Percentiles rank a stretch among this genome's conserved stretches.
Evolutionary conservation across 23 tunicate species (phyloP).

Genomic region (Clavelina lepadiformis): DNA sequence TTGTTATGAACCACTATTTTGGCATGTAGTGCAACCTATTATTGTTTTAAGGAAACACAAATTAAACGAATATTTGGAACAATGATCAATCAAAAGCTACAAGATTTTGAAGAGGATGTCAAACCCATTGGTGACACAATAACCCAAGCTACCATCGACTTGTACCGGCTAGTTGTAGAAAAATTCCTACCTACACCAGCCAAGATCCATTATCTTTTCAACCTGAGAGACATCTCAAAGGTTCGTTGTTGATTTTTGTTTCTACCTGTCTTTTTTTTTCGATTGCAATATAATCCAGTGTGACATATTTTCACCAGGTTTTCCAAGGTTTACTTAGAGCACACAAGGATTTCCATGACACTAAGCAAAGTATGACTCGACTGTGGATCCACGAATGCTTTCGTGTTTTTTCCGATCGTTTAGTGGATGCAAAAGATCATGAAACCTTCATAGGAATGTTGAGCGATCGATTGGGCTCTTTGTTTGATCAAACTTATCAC

Average conservation of each 20-base stretch:
- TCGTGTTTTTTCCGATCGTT: conserved; percentile 91
- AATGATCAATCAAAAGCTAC: conserved; percentile 95
- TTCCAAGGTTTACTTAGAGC: conserved; percentile 98
- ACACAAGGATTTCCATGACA: conserved; percentile 94
- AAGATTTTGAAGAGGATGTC: conserved; percentile 94
- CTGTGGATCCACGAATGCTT: conserved; percentile 98
- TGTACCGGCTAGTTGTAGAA: conserved; percentile 79
- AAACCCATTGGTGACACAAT: conserved; percentile 88
- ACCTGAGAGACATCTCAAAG: conserved; percentile 95
- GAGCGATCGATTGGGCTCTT: conserved; percentile 73
- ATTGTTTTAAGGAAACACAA: conserved; percentile 91
- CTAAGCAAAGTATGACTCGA: conserved; percentile 84
- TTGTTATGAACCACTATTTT: no score
- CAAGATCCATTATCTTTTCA: conserved; percentile 95
- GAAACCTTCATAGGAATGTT: conserved; percentile 73
- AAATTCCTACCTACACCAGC: conserved; percentile 97
- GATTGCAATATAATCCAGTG: no score
- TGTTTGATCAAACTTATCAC: conserved; percentile 95
- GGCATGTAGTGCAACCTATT: no score
- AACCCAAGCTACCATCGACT: conserved; percentile 94
- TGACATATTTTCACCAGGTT: conserved; percentile 51
- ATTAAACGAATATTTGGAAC: conserved; percentile 92
- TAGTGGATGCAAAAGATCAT: conserved; percentile 74
- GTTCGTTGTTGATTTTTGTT: conserved; percentile 9
- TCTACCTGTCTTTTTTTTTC: neutral